phyloP scores from a whole-genome alignment of 2,113 vertebrate genomes.

The Heterotilapia buettikoferi region DNA sequence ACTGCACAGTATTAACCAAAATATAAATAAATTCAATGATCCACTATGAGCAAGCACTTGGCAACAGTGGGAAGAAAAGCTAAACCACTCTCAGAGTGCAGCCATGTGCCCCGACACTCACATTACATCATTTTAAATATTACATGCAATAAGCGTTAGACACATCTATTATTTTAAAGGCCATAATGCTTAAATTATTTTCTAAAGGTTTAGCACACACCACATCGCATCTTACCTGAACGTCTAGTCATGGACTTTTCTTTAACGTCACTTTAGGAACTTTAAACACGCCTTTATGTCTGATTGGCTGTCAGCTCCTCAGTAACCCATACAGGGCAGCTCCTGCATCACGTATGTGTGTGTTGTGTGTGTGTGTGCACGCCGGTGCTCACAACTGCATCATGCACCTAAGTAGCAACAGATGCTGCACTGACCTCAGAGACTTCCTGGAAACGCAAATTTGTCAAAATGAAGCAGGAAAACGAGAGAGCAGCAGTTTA shows the following conservation, averaged over 20 bases:
- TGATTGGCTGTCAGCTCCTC: slow-evolving; percentile 74
- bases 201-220: neutral
- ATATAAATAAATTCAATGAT: neutral
- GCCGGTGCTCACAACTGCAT: slow-evolving; percentile 37
- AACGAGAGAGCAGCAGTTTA: slow-evolving; percentile 67
- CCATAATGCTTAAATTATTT: neutral
- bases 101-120: neutral
- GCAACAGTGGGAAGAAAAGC: neutral
- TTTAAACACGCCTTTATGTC: slow-evolving; percentile 72
- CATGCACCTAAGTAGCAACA: slow-evolving; percentile 86
- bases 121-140: neutral
- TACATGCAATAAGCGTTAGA: neutral
- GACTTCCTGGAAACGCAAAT: slow-evolving; percentile 90
- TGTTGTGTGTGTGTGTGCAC: neutral
- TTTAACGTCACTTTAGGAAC: slow-evolving; percentile 56
- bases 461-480: slow-evolving; percentile 89
- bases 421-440: slow-evolving; percentile 88
- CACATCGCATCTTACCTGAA: neutral
- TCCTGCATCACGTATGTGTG: slow-evolving; percentile 33
- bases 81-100: neutral
- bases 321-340: slow-evolving; percentile 78
- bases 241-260: slow-evolving; percentile 17
- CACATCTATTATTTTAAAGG: neutral
- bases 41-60: neutral
- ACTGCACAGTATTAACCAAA: neutral